Evolutionary conservation across 2,797 vertebrate species (phyloP), one percentile per base, ranked within the genome.

Genomic region (Fistularia tabacaria): DNA sequence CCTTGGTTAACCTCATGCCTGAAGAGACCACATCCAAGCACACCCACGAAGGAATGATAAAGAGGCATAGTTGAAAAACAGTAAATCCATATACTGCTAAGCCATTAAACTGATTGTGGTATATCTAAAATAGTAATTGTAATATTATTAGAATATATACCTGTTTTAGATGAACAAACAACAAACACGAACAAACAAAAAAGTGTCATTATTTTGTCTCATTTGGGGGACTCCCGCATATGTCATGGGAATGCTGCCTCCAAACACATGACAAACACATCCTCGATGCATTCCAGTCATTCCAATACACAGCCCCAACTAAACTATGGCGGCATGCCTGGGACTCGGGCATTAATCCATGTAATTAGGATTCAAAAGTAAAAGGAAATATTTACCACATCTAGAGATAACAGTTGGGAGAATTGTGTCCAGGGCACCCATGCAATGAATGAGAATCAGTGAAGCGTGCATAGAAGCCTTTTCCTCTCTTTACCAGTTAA

Each of bases 251-350:
- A 80, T 80, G 61, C 60, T 64, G 53, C 54, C 73, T 71, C 73
- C 56, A 73, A 71, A 79, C 72, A 80, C 71, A 80, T 60, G 54
- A 62, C 73, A 85, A 82, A 83, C 77, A 86, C 70, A 54, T 57
- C 57, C 79, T 78, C 70, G 76, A 64, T 64, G 71, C 86, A 89
- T 90, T 90, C 89, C 84, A 77, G 42, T 46, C 81, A 80, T 87
- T 82, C 81, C 57, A 56, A 57, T 68, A 39, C 62, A 73, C 15
- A 9, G 52, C 14, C 46, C 59, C 9, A 46, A 51, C 68, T 71
- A 81, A 88, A 78, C 71, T 69, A 61, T 46, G 49, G 62, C 8
- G 14, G 59, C 59, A 58, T 79, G 73, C 73, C 73, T 71, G 70
- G 43, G 70, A 87, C 84, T 85, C 72, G 75, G 50, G 37, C 71